Evolutionary conservation across 2,888 invertebrate genomes (phyloP).

Genomic region (Timandra comae): DNA sequence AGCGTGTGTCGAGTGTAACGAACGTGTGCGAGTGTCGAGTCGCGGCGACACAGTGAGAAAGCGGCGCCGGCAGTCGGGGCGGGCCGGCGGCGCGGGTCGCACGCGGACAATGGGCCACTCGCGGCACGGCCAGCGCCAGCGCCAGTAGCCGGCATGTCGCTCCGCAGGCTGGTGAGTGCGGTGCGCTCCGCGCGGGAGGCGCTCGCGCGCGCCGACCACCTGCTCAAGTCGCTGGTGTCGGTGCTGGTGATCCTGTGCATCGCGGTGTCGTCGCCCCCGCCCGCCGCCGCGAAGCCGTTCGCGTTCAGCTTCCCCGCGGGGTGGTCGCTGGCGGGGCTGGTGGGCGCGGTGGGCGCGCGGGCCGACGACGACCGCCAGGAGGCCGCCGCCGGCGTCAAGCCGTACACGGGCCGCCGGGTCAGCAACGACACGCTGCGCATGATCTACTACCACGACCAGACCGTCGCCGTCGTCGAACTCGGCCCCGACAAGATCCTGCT

Average conservation of each 20-base stretch:
- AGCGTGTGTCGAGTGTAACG: no score
- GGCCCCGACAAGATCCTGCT: constrained; percentile 82
- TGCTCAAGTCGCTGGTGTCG: constrained; percentile 60
- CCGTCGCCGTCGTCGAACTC: constrained; percentile 88
- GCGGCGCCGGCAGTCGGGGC: constrained; percentile 31
- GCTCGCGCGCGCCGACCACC: constrained; percentile 50
- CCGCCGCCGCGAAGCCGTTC: constrained; percentile 67
- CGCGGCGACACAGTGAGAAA: neutral
- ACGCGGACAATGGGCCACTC: constrained; percentile 35
- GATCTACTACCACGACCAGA: constrained; percentile 89
- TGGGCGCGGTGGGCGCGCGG: constrained; percentile 55
- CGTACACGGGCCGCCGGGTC: constrained; percentile 80
- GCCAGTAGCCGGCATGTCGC: constrained; percentile 44
- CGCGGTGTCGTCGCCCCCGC: constrained; percentile 62
- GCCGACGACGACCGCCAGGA: constrained; percentile 49
- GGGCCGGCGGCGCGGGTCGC: constrained; percentile 39
- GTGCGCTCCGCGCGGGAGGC: constrained; percentile 61
- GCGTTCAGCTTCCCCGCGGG: constrained; percentile 66
- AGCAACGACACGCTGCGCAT: constrained; percentile 81
- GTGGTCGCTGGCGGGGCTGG: constrained; percentile 66
- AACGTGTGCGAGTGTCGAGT: neutral
- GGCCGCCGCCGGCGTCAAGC: constrained; percentile 68
- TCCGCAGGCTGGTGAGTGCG: constrained; percentile 58
- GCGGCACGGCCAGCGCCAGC: constrained; percentile 29
- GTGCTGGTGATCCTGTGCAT: constrained; percentile 62